Percentiles rank a stretch among this genome's conserved stretches.
Conservation (phyloP, 2,113 vertebrate species). For the Nanger granti region DNA sequence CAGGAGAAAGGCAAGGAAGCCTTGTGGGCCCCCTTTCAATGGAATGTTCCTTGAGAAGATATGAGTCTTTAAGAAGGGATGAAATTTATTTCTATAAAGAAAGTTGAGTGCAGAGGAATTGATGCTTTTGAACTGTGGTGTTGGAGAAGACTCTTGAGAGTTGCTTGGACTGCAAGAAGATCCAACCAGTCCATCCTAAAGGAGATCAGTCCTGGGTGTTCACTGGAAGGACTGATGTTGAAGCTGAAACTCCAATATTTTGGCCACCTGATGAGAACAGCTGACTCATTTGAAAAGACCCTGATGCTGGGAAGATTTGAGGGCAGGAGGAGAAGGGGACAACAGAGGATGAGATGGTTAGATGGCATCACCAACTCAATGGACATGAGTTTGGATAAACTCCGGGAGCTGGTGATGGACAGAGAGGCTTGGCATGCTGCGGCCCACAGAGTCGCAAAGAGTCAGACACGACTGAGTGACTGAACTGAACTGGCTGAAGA, state of each 20-base stretch:
- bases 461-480: not conserved
- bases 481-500: not conserved
- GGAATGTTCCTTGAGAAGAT: not conserved
- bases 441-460: not conserved
- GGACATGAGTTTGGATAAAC: not conserved
- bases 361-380: not conserved
- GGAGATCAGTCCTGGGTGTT: not conserved
- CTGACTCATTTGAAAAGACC: not conserved
- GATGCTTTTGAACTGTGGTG: not conserved
- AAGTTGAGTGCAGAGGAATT: accelerated
- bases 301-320: not conserved
- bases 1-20: not conserved
- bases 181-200: not conserved
- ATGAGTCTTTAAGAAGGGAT: not conserved
- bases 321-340: not conserved
- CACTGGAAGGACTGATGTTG: not conserved
- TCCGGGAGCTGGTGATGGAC: not conserved
- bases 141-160: not conserved
- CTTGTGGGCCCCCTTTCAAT: not conserved
- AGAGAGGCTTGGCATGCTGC: not conserved
- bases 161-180: not conserved
- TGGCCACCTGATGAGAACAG: not conserved
- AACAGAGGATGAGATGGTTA: not conserved
- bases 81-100: not conserved
- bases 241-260: not conserved